phyloP scores from a whole-genome alignment of 2,888 invertebrate genomes.

The Polymixis flavicincta region DNA sequence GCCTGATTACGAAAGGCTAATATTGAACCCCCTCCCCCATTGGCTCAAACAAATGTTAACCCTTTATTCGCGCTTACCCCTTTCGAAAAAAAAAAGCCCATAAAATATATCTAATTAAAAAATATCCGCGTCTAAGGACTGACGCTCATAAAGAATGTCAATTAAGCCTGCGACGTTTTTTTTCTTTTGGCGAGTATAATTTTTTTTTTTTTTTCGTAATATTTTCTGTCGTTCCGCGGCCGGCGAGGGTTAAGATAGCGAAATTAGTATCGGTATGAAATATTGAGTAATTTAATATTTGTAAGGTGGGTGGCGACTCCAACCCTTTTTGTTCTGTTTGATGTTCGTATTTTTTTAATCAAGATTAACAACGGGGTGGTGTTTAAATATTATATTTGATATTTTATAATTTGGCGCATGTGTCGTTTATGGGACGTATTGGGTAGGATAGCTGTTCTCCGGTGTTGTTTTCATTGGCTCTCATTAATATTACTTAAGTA shows the following conservation, averaged over 20 bases:
- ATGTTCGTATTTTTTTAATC: slow-evolving; percentile 73
- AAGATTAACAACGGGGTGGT: slow-evolving; percentile 70
- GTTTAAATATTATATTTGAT: slow-evolving; percentile 57
- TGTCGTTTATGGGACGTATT: slow-evolving; percentile 42
- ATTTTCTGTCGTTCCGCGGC: slow-evolving; percentile 88
- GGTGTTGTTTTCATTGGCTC: slow-evolving; percentile 1
- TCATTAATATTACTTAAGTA: not conserved
- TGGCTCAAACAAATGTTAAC: slow-evolving; percentile 90
- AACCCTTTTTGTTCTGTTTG: slow-evolving; percentile 68
- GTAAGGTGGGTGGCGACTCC: slow-evolving; percentile 68
- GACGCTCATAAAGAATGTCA: slow-evolving; percentile 91
- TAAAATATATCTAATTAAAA: slow-evolving; percentile 92
- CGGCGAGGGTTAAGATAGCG: slow-evolving; percentile 89
- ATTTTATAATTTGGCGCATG: slow-evolving; percentile 59
- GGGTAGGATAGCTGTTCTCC: not conserved
- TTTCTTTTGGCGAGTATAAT: slow-evolving; percentile 76
- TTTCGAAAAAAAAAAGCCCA: slow-evolving; percentile 89
- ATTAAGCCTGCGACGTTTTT: slow-evolving; percentile 88
- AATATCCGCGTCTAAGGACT: slow-evolving; percentile 90
- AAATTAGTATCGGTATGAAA: slow-evolving; percentile 91
- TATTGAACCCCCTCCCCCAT: slow-evolving; percentile 87
- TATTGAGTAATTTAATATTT: slow-evolving; percentile 91
- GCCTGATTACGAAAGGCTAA: slow-evolving; percentile 90
- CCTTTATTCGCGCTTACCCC: slow-evolving; percentile 88
- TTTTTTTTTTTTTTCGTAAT: slow-evolving; percentile 85